phyloP scores from a whole-genome alignment of 2,888 invertebrate genomes.

The Lasiommata megera region DNA sequence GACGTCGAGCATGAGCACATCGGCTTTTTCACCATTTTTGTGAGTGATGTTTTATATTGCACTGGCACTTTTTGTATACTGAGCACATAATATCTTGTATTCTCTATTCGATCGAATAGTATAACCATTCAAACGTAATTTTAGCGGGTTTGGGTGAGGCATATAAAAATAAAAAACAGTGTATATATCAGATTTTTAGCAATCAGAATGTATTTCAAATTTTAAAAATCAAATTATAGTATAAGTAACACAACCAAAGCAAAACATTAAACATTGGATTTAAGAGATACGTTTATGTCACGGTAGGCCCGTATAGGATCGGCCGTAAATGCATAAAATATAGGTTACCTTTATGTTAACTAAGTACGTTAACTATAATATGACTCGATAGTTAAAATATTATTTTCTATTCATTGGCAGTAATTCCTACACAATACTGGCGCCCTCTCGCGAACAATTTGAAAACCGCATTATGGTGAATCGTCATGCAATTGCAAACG shows the following conservation, averaged over 20 bases:
- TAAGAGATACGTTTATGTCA: conserved; percentile 64
- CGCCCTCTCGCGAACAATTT: conserved; percentile 40
- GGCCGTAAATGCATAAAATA: conserved; percentile 69
- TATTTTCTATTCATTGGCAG: conserved; percentile 64
- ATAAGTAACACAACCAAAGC: conserved; percentile 81
- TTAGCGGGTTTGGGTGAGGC: too few relatives aligned
- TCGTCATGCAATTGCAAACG: not conserved
- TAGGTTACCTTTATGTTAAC: conserved; percentile 44
- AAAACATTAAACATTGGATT: conserved; percentile 77
- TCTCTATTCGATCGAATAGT: too few relatives aligned
- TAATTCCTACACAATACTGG: conserved; percentile 54
- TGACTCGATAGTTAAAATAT: conserved; percentile 58
- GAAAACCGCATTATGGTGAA: not conserved
- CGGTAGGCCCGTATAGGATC: conserved; percentile 49
- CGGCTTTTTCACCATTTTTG: too few relatives aligned
- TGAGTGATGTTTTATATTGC: too few relatives aligned
- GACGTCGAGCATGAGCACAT: too few relatives aligned
- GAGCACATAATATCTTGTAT: too few relatives aligned
- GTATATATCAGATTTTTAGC: not conserved
- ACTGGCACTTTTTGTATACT: too few relatives aligned
- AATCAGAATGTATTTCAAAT: conserved; percentile 40
- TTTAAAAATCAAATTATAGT: conserved; percentile 54
- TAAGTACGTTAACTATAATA: conserved; percentile 48
- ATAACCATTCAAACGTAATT: too few relatives aligned
- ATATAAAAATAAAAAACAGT: not conserved